Evolutionary conservation across 2,797 vertebrate species (phyloP), one percentile per base, ranked within the genome.

Genomic region (Remorina albescens): DNA sequence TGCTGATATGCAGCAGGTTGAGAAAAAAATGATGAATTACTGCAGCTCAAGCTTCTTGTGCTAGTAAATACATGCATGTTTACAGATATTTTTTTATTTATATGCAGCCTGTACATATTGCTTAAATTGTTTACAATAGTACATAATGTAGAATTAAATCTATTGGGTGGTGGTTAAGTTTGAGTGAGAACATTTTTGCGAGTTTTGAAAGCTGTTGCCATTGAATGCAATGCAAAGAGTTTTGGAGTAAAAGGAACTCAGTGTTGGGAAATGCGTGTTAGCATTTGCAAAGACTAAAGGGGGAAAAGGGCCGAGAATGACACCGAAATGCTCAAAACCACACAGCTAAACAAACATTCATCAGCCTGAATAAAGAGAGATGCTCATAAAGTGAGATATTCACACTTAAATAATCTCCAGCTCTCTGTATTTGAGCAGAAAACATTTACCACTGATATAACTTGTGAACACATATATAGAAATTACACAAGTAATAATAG

Each of bases 401-500:
- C 34, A 50, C 21, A 16, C 32, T 67, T 39, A 66, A 47, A 36
- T 67, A 4, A 21, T 21, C 28, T 56, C 16, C 13, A 78, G 25
- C 50, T 63, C 34, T 30, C 0, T 30, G 46, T 23, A 9, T 26
- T 28, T 12, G 46, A 71, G 36, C 16, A 58, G 34, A 71, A 76
- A 78, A 61, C 30, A 44, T 71, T 63, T 78, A 55, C 74, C 23
- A 51, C 51, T 50, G 71, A 72, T 34, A 41, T 47, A 32, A 78
- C 41, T 57, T 57, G 10, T 71, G 66, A 78, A 57, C 62, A 39
- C 47, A 46, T 47, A 34, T 42, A 57, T 55, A 55, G 63, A 81
- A 78, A 74, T 75, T 53, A 79, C 36, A 47, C 56, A 80, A 36
- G 66, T 69, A 75, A 74, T 81, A 80, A 68, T 36, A 81, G 80